phyloP scores from a whole-genome alignment of 2,888 invertebrate genomes.

The Agelastica alni region DNA sequence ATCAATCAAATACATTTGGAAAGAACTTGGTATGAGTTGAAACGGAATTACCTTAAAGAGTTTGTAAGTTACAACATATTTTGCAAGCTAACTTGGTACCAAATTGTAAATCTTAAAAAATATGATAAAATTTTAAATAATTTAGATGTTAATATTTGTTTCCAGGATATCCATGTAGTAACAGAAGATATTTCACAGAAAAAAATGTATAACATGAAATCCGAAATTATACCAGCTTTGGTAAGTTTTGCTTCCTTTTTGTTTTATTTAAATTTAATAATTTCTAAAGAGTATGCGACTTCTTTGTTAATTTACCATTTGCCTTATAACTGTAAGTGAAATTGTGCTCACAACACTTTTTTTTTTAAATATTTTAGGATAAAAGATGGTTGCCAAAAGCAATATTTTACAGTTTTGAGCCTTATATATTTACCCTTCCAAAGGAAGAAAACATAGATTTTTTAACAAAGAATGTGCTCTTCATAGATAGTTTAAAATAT shows the following conservation, averaged over 20 bases:
- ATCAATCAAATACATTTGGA: constrained; percentile 57
- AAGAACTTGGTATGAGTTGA: constrained; percentile 39
- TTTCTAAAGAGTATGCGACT: too few species aligned
- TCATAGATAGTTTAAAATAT: constrained; percentile 47
- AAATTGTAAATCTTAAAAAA: background rate
- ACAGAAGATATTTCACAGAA: constrained; percentile 34
- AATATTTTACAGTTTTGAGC: constrained; percentile 44
- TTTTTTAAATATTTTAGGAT: constrained; percentile 40
- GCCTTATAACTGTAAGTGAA: background rate
- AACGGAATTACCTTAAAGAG: constrained; percentile 37
- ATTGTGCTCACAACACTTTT: constrained; percentile 5
- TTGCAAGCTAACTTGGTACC: background rate
- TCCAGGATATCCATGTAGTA: constrained; percentile 41
- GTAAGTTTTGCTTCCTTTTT: constrained; percentile 35
- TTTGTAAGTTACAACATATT: constrained; percentile 36
- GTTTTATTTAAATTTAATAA: too few species aligned
- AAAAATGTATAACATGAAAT: constrained; percentile 41
- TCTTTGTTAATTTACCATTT: background rate
- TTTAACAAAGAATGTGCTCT: constrained; percentile 44
- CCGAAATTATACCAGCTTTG: constrained; percentile 49
- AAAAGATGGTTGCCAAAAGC: constrained; percentile 48
- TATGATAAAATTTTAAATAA: too few species aligned
- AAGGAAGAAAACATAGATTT: constrained; percentile 46
- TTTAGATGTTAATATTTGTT: too few species aligned
- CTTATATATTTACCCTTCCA: constrained; percentile 44